Base-by-base conservation (phyloP, 2,113 vertebrate species). In the Crotalus viridis region DNA sequence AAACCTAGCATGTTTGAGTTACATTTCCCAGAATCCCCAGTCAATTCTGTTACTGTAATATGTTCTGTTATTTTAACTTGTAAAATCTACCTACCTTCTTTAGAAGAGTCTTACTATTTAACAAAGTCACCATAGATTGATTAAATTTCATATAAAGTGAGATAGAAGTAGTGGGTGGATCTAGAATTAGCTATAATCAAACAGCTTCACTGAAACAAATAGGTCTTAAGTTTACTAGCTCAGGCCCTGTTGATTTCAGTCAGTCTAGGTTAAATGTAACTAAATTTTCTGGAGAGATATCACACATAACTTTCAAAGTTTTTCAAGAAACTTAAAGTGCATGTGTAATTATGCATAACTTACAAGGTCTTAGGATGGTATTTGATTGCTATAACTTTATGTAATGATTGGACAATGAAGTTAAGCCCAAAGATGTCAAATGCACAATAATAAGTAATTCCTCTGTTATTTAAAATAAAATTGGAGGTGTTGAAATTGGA, bases 401-500 rank as follows among this genome's bases (percentile, higher is more conserved):
- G 93, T 93, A 96, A 92, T 94, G 92, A 94, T 94, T 96, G 95
- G 90, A 94, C 94, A 90, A 89, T 95, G 85, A 91, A 64, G 92
- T 96, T 95, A 96, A 95, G 85, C 93, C 94, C 93, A 74, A 94
- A 93, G 93, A 95, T 91, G 48, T 96, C 39, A 92, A 94, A 95
- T 97, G 96, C 97, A 96, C 96, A 94, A 52, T 95, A 91, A 69
- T 96, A 94, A 96, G 97, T 95, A 97, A 94, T 89, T 56, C 86
- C 51, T 91, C 94, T 91, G 89, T 39, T 88, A 39, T 0, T 93
- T 13, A 64, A 90, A 97, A 94, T 93, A 86, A 95, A 92, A 94
- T 96, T 94, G 95, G 94, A 96, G 94, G 93, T 96, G 61, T 94
- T 96, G 74, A 95, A 96, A 95, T 96, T 93, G 95, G 97, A 97